Conservation (phyloP, 2,113 vertebrate species). For the Petrocephalus zakoni region DNA sequence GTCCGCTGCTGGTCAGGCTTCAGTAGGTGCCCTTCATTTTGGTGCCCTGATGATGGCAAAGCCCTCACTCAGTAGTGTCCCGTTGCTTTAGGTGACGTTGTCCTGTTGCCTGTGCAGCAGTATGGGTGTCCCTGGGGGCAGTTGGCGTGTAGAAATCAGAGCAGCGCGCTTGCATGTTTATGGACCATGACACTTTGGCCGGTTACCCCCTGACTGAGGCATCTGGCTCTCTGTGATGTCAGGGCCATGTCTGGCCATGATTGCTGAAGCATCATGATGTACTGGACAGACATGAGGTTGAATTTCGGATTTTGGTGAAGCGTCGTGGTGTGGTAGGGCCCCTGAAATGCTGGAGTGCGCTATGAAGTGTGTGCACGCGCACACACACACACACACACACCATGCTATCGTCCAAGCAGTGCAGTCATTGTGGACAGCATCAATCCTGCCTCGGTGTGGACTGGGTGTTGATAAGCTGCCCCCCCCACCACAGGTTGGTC, state of each 20-base stretch:
- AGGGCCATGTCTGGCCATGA: background rate
- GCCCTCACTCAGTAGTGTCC: background rate
- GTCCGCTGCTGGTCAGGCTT: background rate
- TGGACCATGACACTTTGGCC: background rate
- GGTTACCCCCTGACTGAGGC: background rate
- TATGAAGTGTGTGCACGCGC: background rate
- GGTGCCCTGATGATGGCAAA: background rate
- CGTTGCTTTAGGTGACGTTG: background rate
- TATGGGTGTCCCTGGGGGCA: background rate
- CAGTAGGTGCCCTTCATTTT: background rate
- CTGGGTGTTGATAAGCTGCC: background rate
- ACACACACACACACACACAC: background rate
- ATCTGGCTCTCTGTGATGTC: background rate
- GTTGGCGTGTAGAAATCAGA: background rate
- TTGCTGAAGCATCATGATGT: background rate
- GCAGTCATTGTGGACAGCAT: background rate
- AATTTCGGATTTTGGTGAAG: background rate
- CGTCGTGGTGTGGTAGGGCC: background rate
- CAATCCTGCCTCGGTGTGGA: background rate
- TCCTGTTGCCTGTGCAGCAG: background rate
- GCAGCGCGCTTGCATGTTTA: background rate
- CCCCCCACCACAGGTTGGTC: background rate
- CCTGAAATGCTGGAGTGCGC: background rate
- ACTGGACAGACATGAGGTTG: background rate
- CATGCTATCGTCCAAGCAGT: background rate